Conservation (phyloP, 2,113 vertebrate species). For the Capra hircus region DNA sequence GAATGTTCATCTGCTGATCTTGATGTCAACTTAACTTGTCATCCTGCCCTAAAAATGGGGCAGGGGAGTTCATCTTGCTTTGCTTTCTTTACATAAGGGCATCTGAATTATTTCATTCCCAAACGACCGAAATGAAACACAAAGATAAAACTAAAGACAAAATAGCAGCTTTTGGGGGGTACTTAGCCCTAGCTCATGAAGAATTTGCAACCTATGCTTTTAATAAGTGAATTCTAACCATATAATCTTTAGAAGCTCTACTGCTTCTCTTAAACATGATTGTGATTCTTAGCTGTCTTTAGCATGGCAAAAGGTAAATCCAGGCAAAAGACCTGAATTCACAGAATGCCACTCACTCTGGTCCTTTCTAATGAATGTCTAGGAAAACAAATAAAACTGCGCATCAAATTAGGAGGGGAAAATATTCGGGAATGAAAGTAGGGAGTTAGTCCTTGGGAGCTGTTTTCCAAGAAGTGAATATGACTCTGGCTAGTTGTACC, state of each 20-base stretch:
- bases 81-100: slow-evolving; percentile 31
- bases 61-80: slow-evolving; percentile 9
- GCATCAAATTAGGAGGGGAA: neutral
- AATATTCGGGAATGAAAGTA: slow-evolving; percentile 35
- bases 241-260: neutral
- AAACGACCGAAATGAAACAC: neutral
- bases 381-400: slow-evolving; percentile 35
- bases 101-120: slow-evolving; percentile 34
- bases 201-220: neutral
- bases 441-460: neutral
- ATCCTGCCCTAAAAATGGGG: slow-evolving; percentile 6
- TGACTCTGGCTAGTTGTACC: slow-evolving; percentile 45
- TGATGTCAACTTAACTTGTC: slow-evolving; percentile 44
- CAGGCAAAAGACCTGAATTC: neutral
- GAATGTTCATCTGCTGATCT: slow-evolving; percentile 50
- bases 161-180: neutral
- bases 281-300: neutral
- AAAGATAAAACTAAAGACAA: neutral
- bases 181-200: neutral
- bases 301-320: neutral
- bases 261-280: neutral
- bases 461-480: slow-evolving; percentile 36
- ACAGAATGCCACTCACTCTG: neutral
- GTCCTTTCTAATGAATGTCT: slow-evolving; percentile 37
- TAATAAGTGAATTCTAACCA: neutral